Evolutionary conservation across 2,797 vertebrate genomes (phyloP), one percentile per base, ranked within the genome.

Genomic region (Liparis tanakae): DNA sequence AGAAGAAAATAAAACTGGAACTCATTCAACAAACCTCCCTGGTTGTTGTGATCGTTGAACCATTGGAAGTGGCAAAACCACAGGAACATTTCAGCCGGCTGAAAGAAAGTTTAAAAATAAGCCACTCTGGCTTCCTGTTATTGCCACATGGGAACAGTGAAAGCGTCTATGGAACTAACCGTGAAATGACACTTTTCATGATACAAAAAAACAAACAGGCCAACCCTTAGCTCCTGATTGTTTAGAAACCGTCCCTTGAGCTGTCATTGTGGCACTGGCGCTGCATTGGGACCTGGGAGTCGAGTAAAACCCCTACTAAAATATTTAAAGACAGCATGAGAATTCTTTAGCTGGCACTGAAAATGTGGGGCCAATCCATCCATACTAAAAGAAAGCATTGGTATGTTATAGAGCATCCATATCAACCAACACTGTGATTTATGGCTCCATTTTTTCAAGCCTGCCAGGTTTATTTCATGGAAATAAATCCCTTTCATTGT

Each of bases 281-380:
- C 76, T 41, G 74, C 43, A 73, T 66, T 74, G 81, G 84, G 74
- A 86, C 74, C 66, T 56, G 58, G 72, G 57, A 70, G 51, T 78
- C 87, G 80, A 61, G 76, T 72, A 72, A 74, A 90, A 76, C 72
- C 34, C 57, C 59, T 82, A 81, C 70, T 55, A 30, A 65, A 87
- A 86, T 94, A 94, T 94, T 94, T 94, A 87, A 90, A 92, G 90
- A 87, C 65, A 13, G 79, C 77, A 75, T 93, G 90, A 81, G 90
- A 94, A 93, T 82, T 89, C 76, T 88, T 57, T 34, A 30, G 46
- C 71, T 80, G 88, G 86, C 82, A 57, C 44, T 51, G 17, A 54
- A 30, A 51, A 50, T 72, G 56, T 53, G 67, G 78, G 34, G 72
- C 58, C 58, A 70, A 62, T 80, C 7, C 60, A 67, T 72, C 48